These are phyloP conservation scores for Fulica atra DNA, from an alignment of 2,113 vertebrate species.

Conservation along the genomic window DNA sequence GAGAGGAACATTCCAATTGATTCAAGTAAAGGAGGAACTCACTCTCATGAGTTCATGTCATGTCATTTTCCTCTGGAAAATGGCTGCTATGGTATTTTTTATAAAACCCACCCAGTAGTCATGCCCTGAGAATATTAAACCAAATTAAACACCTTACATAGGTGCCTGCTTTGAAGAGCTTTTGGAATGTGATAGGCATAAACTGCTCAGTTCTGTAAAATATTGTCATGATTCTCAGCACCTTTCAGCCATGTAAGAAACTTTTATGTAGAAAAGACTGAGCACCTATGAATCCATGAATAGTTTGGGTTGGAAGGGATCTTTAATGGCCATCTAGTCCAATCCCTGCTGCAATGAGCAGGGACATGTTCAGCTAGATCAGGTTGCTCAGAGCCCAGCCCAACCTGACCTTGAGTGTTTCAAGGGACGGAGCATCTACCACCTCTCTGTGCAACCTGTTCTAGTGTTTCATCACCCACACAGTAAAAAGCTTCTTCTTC, in stretches of 20 bases:
- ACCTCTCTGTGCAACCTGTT: too few relatives aligned
- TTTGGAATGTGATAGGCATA: neutral
- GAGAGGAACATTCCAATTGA: neutral
- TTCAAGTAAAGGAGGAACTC: neutral
- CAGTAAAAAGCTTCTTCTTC: too few relatives aligned
- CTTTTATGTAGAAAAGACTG: neutral
- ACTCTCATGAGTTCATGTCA: neutral
- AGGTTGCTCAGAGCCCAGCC: too few relatives aligned
- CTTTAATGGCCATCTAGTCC: too few relatives aligned
- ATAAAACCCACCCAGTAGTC: neutral
- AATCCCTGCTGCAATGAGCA: too few relatives aligned
- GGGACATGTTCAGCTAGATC: too few relatives aligned
- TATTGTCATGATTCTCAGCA: neutral
- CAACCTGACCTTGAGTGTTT: too few relatives aligned
- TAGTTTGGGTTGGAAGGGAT: too few relatives aligned
- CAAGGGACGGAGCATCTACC: too few relatives aligned
- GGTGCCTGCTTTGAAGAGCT: neutral
- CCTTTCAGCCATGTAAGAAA: neutral
- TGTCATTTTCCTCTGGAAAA: neutral
- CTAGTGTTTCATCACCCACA: too few relatives aligned
- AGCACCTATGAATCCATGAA: neutral
- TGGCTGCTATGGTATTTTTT: neutral
- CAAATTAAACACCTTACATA: neutral
- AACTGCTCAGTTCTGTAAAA: neutral
- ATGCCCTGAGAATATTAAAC: neutral